Evolutionary conservation across 2,797 vertebrate genomes (phyloP).

Genomic region (Sus cebifrons): DNA sequence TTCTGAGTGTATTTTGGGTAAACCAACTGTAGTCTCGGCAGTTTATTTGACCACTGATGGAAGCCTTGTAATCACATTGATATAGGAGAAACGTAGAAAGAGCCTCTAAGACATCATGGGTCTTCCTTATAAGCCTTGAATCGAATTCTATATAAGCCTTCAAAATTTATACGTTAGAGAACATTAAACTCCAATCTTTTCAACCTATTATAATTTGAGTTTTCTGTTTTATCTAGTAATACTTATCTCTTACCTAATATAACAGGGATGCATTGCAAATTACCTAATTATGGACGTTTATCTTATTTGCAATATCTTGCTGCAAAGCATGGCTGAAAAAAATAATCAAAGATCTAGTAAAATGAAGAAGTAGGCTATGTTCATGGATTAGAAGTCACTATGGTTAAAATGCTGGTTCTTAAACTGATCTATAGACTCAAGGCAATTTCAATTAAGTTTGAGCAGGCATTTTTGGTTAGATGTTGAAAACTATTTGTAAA

Average conservation of each 20-base stretch:
- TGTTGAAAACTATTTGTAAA: background rate
- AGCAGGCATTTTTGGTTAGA: background rate
- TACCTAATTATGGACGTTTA: background rate
- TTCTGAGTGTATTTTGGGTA: background rate
- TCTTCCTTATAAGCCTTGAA: background rate
- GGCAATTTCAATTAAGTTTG: background rate
- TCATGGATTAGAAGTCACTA: background rate
- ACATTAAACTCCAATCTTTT: background rate
- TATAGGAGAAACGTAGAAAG: background rate
- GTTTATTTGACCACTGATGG: no score
- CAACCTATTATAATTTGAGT: background rate
- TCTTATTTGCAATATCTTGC: background rate
- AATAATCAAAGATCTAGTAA: background rate
- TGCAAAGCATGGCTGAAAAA: background rate
- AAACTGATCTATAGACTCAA: background rate
- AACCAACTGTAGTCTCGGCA: fast-evolving
- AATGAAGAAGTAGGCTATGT: background rate
- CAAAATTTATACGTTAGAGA: background rate
- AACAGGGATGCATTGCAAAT: background rate
- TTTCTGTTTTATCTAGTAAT: background rate
- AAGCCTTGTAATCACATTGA: background rate
- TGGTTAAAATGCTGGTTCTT: background rate
- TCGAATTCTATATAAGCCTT: no score
- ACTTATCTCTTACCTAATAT: background rate
- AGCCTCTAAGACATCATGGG: background rate